Conservation (phyloP, 2,797 vertebrate species). For the Huso huso region DNA sequence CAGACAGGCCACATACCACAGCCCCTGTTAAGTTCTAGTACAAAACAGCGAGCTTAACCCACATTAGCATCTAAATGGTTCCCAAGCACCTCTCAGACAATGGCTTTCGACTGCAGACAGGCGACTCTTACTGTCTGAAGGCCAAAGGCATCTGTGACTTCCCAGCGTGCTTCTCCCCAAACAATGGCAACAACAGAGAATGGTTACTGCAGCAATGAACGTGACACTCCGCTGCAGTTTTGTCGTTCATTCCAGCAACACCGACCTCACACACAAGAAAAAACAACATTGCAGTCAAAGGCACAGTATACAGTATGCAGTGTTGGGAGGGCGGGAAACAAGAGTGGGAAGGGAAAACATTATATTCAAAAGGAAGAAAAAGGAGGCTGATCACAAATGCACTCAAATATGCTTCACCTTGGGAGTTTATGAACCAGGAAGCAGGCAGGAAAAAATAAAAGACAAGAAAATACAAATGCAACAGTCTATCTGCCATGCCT, state of each 20-base stretch:
- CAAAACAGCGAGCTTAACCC: constrained; percentile 22
- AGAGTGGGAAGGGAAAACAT: neutral
- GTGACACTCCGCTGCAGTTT: neutral
- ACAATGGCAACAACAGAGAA: constrained; percentile 3
- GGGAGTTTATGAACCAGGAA: constrained; percentile 10
- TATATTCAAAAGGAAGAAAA: neutral
- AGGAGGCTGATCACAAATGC: neutral
- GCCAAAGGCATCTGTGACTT: constrained; percentile 20
- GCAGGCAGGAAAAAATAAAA: neutral
- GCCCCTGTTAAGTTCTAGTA: constrained; percentile 34
- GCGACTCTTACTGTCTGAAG: constrained; percentile 3
- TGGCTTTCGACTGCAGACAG: constrained; percentile 2
- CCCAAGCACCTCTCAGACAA: constrained; percentile 22
- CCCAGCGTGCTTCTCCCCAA: constrained; percentile 8
- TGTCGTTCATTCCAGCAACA: constrained; percentile 9
- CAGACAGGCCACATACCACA: constrained; percentile 38
- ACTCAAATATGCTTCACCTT: constrained; percentile 9
- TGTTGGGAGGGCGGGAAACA: neutral
- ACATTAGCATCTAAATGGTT: constrained; percentile 36
- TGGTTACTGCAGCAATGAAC: constrained; percentile 18
- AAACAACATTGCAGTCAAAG: neutral
- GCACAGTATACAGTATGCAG: neutral
- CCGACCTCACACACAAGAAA: neutral
- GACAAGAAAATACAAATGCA: neutral
- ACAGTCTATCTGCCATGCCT: neutral